A percentile compares a stretch with the other conserved stretches of the same genome.
Evolutionary conservation across 92 coral and sea anemone genomes (phyloP).

Genomic region (Actinostola sp.): DNA sequence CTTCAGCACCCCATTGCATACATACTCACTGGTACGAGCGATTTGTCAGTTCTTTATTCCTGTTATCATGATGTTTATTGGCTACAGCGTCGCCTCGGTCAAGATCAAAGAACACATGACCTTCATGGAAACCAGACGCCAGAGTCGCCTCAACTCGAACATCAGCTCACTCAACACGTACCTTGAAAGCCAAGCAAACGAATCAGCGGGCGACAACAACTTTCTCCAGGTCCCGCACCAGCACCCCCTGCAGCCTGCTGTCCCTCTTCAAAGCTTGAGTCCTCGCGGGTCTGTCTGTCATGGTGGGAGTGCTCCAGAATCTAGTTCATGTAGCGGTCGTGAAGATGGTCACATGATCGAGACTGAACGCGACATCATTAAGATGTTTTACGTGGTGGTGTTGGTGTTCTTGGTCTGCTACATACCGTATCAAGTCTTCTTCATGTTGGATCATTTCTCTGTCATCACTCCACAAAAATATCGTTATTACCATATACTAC

Average conservation of each 20-base stretch:
- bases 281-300: slow-evolving; percentile 11
- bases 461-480: background rate
- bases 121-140: slow-evolving; percentile 26
- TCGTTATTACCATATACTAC: slow-evolving; percentile 19
- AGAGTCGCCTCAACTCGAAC: slow-evolving; percentile 35
- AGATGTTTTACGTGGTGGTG: slow-evolving; percentile 62
- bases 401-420: slow-evolving; percentile 51
- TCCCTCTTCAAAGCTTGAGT: background rate
- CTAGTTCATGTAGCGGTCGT: background rate
- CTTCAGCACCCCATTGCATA: background rate
- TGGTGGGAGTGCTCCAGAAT: background rate
- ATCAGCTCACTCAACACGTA: slow-evolving; percentile 35
- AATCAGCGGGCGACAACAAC: slow-evolving; percentile 20
- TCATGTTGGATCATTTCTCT: slow-evolving; percentile 15
- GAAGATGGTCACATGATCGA: slow-evolving; percentile 39
- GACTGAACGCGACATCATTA: slow-evolving; percentile 54
- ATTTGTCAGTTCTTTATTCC: slow-evolving; percentile 48
- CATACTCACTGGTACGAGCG: slow-evolving; percentile 8
- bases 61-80: slow-evolving; percentile 42
- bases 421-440: slow-evolving; percentile 61
- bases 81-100: slow-evolving; percentile 46
- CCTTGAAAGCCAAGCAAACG: slow-evolving; percentile 21
- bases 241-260: background rate
- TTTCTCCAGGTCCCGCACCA: slow-evolving; percentile 15
- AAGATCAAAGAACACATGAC: slow-evolving; percentile 37